phyloP scores from a whole-genome alignment of 2,888 invertebrate species.

The Conus canariensis region DNA sequence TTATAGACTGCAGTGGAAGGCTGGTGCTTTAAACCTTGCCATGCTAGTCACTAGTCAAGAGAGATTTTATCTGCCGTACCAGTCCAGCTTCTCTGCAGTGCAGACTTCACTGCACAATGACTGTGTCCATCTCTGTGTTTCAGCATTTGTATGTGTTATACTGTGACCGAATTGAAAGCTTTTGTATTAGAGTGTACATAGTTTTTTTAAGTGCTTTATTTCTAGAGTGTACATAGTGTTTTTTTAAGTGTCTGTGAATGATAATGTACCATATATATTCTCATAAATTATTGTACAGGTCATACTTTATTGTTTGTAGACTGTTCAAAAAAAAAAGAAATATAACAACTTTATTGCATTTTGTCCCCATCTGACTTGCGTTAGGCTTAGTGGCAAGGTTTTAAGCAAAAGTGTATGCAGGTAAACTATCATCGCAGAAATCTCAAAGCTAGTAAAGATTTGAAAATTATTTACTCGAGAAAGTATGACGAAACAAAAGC shows the following conservation, averaged over 20 bases:
- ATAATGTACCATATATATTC: slow-evolving; percentile 1
- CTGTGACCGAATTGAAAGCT: neutral
- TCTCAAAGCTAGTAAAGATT: too few relatives aligned
- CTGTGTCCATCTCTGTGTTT: too few relatives aligned
- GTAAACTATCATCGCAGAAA: too few relatives aligned
- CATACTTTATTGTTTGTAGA: neutral
- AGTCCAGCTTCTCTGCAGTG: neutral
- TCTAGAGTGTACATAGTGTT: too few relatives aligned
- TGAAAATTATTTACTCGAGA: too few relatives aligned
- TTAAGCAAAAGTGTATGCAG: too few relatives aligned
- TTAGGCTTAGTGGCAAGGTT: too few relatives aligned
- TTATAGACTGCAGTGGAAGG: neutral
- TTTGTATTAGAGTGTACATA: slow-evolving; percentile 15
- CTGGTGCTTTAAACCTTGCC: neutral
- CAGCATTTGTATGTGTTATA: too few relatives aligned
- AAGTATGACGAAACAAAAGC: too few relatives aligned
- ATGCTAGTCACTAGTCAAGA: neutral
- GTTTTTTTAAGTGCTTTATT: neutral
- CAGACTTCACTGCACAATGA: too few relatives aligned
- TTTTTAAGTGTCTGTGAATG: neutral
- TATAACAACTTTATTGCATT: neutral
- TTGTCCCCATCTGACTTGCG: neutral
- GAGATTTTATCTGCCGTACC: neutral
- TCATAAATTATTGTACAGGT: slow-evolving; percentile 8
- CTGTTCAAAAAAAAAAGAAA: too few relatives aligned